These are phyloP conservation scores for Tragelaphus eurycerus DNA, from an alignment of 2,797 vertebrate species.

Conservation along the genomic window DNA sequence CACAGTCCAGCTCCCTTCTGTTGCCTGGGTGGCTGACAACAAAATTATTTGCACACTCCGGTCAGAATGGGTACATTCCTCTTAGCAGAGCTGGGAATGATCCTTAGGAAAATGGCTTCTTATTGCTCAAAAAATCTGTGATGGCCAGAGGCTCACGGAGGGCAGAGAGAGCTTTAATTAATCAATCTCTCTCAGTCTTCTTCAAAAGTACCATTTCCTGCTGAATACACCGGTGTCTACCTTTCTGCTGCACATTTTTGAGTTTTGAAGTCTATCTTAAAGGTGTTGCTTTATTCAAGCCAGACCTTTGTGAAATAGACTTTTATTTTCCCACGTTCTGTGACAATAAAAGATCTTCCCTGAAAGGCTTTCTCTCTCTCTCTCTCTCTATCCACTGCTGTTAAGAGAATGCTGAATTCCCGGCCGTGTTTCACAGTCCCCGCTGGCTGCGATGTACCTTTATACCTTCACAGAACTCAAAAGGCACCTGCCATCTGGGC, in stretches of 20 bases:
- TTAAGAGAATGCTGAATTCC: too few relatives aligned
- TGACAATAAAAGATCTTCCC: not conserved
- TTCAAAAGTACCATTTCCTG: not conserved
- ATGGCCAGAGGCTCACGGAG: rapidly evolving
- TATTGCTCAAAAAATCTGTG: not conserved
- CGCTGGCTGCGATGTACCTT: rapidly evolving
- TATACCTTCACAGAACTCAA: rapidly evolving
- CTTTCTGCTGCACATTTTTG: not conserved
- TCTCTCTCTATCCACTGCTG: not conserved
- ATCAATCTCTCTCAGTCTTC: not conserved
- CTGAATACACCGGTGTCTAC: rapidly evolving
- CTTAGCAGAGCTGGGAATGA: not conserved
- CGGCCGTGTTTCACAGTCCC: rapidly evolving
- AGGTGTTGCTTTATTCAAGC: not conserved
- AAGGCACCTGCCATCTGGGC: not conserved
- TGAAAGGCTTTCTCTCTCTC: not conserved
- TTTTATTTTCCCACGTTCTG: not conserved
- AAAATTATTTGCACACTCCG: not conserved
- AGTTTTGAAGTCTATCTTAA: not conserved
- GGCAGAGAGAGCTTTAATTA: not conserved
- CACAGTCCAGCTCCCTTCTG: not conserved
- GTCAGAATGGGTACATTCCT: not conserved
- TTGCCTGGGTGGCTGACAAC: not conserved
- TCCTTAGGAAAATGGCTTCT: not conserved
- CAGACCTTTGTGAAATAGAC: not conserved